Base-by-base conservation (phyloP, 1,140 invertebrate species). In the Solenopsis invicta region DNA sequence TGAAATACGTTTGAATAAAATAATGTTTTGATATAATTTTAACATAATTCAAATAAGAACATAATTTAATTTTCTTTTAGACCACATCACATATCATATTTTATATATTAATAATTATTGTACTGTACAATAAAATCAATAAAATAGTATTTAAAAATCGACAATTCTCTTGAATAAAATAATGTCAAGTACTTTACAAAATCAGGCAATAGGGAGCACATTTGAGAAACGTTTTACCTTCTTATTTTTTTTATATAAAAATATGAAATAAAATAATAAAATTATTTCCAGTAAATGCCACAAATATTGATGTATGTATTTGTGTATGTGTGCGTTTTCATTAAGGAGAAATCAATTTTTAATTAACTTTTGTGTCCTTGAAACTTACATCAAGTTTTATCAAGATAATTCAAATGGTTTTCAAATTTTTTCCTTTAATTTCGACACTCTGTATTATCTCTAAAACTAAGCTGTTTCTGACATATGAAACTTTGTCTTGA, bases 101-200 rank as follows among this genome's bases (percentile, higher is more conserved):
- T 69, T 48, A 24, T 64, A 37, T 64, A 37, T 48, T n/a, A 69
- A 48, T 48, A 69, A 69, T 48, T 48, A 45, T 29, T 29, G 29
- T 29, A 29, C 24, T 64, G 6, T 64, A 64, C 8, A 64, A 64
- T 37, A 64, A 1, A 29, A 41, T 29, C 21, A 41, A 3, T 67
- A 67, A 67, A 66, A 21, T 67, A 41, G 37, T 21, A 21, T 67
- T 45, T 48, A 69, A 69, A 69, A 24, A 21, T 24, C 41, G 37
- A 69, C 66, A 69, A 69, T 69, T 69, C 12, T 69, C 41, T 69
- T 48, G 12, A 69, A 69, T 69, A 48, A 69, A 69, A 69, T 69
- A 69, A 69, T 48, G 48, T 45, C 41, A 69, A 69, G 2, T 48
- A 48, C 24, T 5, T 48, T 10, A 69, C 9, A 48, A 48, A 69